These are phyloP conservation scores for Halcyon chelicuti DNA, from an alignment of 2,797 vertebrate genomes.

Conservation along the genomic window DNA sequence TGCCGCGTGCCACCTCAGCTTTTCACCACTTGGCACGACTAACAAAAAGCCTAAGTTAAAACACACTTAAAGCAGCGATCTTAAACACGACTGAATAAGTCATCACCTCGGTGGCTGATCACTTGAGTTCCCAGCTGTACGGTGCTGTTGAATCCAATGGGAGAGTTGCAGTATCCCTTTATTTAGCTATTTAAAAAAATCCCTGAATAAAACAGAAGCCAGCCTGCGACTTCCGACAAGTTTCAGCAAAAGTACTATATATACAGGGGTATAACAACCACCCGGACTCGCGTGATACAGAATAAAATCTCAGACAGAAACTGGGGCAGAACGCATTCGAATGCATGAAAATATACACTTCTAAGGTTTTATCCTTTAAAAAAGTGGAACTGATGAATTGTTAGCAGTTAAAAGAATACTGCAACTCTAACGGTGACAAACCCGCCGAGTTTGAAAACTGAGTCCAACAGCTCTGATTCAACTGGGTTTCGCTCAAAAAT, in stretches of 20 bases:
- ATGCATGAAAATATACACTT: neutral
- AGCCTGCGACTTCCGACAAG: conserved; percentile 77
- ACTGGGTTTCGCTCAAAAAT: conserved; percentile 74
- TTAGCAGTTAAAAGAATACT: conserved; percentile 75
- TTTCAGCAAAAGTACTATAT: conserved; percentile 73
- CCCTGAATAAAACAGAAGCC: conserved; percentile 84
- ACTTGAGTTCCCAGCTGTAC: conserved; percentile 70
- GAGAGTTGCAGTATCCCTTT: conserved; percentile 77
- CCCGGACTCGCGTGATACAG: conserved; percentile 37
- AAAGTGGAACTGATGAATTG: conserved; percentile 54
- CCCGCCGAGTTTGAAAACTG: conserved; percentile 61
- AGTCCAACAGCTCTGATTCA: conserved; percentile 76
- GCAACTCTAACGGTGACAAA: conserved; percentile 72
- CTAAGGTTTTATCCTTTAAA: conserved; percentile 25
- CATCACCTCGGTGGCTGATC: conserved; percentile 72
- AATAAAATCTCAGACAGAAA: conserved; percentile 42
- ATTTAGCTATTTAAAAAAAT: conserved; percentile 69
- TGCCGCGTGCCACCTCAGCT: conserved; percentile 46
- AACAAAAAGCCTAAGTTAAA: conserved; percentile 77
- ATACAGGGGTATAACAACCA: conserved; percentile 51
- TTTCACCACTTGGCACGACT: conserved; percentile 47
- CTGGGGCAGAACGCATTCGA: conserved; percentile 19
- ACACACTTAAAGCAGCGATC: conserved; percentile 73
- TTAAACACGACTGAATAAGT: conserved; percentile 61
- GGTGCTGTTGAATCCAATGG: conserved; percentile 37